Conservation (phyloP, 1,140 invertebrate genomes). For the Ceratina australensis region DNA sequence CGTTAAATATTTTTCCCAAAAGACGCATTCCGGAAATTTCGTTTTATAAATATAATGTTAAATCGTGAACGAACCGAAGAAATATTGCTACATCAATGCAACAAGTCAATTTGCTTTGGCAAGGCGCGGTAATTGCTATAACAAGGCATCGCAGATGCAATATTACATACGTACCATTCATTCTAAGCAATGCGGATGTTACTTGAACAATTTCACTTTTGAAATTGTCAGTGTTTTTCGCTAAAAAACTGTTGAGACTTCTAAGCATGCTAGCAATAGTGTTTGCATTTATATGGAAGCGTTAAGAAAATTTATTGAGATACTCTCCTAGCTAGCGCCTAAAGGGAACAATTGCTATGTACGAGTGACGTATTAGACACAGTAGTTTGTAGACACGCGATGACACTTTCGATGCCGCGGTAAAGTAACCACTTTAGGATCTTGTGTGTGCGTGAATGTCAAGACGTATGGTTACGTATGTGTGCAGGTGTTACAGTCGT, state of each 20-base stretch:
- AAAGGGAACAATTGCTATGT: slow-evolving; percentile 9
- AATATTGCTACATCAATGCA: no score
- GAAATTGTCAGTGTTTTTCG: no score
- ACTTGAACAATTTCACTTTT: no score
- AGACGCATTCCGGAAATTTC: no score
- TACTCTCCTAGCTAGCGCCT: slow-evolving; percentile 14
- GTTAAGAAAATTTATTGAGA: slow-evolving; percentile 7
- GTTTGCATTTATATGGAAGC: neutral
- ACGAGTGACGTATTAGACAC: slow-evolving; percentile 27
- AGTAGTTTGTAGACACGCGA: slow-evolving; percentile 4
- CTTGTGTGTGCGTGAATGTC: neutral
- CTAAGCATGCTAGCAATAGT: neutral
- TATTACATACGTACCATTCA: neutral
- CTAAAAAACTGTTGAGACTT: neutral
- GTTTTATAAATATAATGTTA: no score
- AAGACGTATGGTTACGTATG: neutral
- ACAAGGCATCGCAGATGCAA: neutral
- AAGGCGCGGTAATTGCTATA: no score
- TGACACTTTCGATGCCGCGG: slow-evolving; percentile 1
- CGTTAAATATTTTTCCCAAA: no score
- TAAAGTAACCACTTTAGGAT: slow-evolving; percentile 29
- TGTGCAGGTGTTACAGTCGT: neutral
- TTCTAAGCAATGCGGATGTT: no score
- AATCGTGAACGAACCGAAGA: no score
- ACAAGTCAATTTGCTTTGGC: no score